phyloP scores from a whole-genome alignment of 2,888 invertebrate species.

The Zaprionus lineosus region DNA sequence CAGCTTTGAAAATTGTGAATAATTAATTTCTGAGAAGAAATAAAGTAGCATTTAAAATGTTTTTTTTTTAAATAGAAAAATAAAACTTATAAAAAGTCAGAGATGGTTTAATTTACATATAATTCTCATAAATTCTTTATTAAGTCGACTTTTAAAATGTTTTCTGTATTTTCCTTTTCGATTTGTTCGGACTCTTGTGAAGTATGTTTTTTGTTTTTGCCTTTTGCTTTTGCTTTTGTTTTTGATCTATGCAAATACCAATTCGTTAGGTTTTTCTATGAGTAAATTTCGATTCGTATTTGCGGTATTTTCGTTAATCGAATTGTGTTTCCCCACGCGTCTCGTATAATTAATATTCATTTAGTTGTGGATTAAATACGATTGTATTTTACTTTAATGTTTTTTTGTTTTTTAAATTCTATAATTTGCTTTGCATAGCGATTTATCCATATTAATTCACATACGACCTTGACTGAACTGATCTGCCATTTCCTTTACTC shows the following conservation, averaged over 20 bases:
- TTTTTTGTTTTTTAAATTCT: conserved; percentile 78
- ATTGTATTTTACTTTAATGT: conserved; percentile 53
- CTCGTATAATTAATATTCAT: conserved; percentile 49
- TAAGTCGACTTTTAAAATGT: conserved; percentile 80
- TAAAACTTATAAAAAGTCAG: conserved; percentile 4
- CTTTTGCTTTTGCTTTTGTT: conserved; percentile 62
- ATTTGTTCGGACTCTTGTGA: too few species aligned
- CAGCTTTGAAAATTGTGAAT: too few species aligned
- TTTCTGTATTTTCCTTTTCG: conserved; percentile 38
- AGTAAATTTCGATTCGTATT: conserved; percentile 56
- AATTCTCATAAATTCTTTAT: conserved; percentile 81
- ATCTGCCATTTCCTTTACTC: conserved; percentile 18
- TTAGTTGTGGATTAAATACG: conserved; percentile 66
- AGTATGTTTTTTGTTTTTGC: conserved; percentile 33
- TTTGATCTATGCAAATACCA: conserved; percentile 73
- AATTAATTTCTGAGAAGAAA: too few species aligned
- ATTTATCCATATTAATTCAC: conserved; percentile 31
- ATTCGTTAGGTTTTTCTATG: conserved; percentile 60
- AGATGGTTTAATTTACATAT: conserved; percentile 66
- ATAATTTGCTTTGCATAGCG: conserved; percentile 71
- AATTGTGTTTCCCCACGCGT: conserved; percentile 28
- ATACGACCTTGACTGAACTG: conserved; percentile 43
- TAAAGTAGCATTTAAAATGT: background rate
- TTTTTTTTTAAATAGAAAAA: background rate
- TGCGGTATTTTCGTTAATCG: conserved; percentile 40